A percentile compares a stretch with the other conserved stretches of the same genome.
phyloP scores from a whole-genome alignment of 2,888 invertebrate species.

The Dryobota labecula region DNA sequence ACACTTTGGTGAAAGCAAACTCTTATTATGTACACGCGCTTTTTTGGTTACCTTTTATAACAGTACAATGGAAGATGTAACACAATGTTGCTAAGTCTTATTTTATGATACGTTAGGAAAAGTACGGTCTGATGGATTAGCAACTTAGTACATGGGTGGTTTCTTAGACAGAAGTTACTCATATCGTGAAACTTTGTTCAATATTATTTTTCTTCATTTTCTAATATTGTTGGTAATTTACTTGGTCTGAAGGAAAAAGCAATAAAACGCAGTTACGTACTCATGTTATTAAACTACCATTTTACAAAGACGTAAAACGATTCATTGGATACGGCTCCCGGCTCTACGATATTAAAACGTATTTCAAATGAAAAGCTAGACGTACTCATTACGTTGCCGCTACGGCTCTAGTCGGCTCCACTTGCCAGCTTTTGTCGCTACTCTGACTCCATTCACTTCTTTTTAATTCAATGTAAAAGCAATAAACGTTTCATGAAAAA shows the following conservation, averaged over 20 bases:
- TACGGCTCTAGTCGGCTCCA: slow-evolving; percentile 25
- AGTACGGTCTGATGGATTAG: slow-evolving; percentile 12
- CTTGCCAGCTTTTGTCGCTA: slow-evolving; percentile 55
- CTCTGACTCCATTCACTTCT: slow-evolving; percentile 47
- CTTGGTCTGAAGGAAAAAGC: background rate
- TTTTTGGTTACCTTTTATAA: slow-evolving; percentile 8
- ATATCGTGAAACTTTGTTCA: background rate
- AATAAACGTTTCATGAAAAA: slow-evolving; percentile 43
- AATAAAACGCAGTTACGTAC: slow-evolving; percentile 4
- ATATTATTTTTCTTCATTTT: background rate
- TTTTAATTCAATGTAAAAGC: slow-evolving; percentile 47
- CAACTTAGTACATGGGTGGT: background rate
- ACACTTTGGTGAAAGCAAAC: slow-evolving; percentile 20
- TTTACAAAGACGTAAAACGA: slow-evolving; percentile 53
- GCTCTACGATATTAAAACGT: slow-evolving; percentile 56
- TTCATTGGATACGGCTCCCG: slow-evolving; percentile 54
- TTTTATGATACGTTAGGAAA: slow-evolving; percentile 25
- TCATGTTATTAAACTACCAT: slow-evolving; percentile 24
- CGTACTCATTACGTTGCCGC: slow-evolving; percentile 47
- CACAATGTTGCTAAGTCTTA: slow-evolving; percentile 11
- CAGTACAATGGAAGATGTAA: slow-evolving; percentile 18
- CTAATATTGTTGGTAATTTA: too few relatives aligned
- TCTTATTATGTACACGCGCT: slow-evolving; percentile 20
- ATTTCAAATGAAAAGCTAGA: slow-evolving; percentile 58
- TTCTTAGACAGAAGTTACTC: background rate